These are phyloP conservation scores for Erebia epiphron DNA, from an alignment of 2,888 invertebrate genomes.

Conservation along the genomic window DNA sequence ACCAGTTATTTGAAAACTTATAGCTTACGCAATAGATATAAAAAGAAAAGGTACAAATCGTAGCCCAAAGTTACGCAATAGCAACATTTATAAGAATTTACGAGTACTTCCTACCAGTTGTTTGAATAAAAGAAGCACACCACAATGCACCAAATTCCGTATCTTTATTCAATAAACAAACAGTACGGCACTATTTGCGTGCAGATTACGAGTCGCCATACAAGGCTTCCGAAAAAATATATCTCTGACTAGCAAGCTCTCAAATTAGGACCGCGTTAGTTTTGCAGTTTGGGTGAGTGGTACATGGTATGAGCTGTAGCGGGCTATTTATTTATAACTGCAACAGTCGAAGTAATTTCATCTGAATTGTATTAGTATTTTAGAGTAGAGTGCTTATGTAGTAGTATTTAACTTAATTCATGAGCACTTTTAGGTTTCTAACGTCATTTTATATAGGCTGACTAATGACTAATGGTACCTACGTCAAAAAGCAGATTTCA, in stretches of 20 bases:
- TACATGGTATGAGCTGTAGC: slow-evolving; percentile 24
- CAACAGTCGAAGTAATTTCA: no score
- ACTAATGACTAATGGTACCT: no score
- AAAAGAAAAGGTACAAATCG: not conserved
- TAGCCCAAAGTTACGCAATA: slow-evolving; percentile 4
- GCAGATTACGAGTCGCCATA: slow-evolving; percentile 35
- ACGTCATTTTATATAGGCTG: no score
- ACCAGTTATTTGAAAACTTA: not conserved
- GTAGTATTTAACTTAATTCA: no score
- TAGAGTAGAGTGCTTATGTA: no score
- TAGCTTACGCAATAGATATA: not conserved
- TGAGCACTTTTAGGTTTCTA: no score
- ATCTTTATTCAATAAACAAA: slow-evolving; percentile 36
- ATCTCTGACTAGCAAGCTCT: slow-evolving; percentile 51
- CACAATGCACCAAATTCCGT: slow-evolving; percentile 16
- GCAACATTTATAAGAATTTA: slow-evolving; percentile 2
- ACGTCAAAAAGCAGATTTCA: no score
- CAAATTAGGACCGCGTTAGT: slow-evolving; percentile 56
- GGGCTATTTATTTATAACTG: not conserved
- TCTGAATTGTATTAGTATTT: no score
- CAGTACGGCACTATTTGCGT: slow-evolving; percentile 30
- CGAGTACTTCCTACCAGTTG: not conserved
- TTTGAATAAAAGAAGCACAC: not conserved
- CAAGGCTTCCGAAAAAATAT: slow-evolving; percentile 50
- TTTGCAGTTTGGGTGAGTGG: slow-evolving; percentile 43